Percentiles rank a stretch among this genome's conserved stretches.
Conservation (phyloP, 2,888 invertebrate species). For the Esperia sulphurella region DNA sequence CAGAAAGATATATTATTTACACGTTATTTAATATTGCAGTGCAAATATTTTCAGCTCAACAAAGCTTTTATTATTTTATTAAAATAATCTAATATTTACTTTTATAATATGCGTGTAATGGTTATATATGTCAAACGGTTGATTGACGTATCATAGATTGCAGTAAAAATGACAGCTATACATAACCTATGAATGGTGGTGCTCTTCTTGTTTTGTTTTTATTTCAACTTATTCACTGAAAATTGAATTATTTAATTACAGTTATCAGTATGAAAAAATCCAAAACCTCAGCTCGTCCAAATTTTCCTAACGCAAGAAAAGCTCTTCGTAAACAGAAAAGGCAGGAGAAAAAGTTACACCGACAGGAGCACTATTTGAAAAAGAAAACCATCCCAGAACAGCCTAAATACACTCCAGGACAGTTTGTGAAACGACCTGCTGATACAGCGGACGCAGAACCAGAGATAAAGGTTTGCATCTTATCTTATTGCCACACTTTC, state of each 20-base stretch:
- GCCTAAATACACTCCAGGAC: constrained; percentile 40
- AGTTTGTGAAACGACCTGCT: constrained; percentile 55
- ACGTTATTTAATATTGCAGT: no score
- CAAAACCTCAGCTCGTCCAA: constrained; percentile 34
- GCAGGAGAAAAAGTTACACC: constrained; percentile 82
- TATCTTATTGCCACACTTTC: no score
- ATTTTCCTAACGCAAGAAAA: constrained; percentile 78
- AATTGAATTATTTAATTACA: not conserved
- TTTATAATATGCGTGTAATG: no score
- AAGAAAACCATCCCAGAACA: constrained; percentile 40
- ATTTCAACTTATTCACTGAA: not conserved
- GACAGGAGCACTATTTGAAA: constrained; percentile 62
- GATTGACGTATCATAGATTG: no score
- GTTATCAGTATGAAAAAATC: constrained; percentile 43
- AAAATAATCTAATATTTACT: no score
- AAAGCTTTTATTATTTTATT: no score
- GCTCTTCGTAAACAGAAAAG: constrained; percentile 85
- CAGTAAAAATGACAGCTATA: no score
- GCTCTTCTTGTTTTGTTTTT: not conserved
- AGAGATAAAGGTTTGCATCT: constrained; percentile 6
- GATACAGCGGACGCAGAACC: constrained; percentile 26
- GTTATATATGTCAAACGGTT: no score
- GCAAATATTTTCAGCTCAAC: no score
- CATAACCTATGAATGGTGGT: not conserved
- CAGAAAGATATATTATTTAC: no score